phyloP scores from a whole-genome alignment of 2,888 invertebrate species.

The Spisula solida region DNA sequence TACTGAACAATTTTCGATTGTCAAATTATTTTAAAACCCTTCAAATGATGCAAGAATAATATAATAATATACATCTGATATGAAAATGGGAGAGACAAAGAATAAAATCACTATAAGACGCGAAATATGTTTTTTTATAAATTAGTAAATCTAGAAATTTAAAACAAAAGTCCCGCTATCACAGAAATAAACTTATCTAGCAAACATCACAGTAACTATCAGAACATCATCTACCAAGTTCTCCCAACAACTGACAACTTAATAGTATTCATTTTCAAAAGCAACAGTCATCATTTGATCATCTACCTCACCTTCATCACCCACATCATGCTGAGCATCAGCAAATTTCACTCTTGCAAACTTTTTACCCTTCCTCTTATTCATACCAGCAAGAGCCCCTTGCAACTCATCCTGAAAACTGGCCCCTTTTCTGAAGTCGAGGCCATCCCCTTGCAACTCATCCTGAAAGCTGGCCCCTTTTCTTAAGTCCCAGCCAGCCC shows the following conservation, averaged over 20 bases:
- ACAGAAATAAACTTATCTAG: background rate
- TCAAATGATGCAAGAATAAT: too few species aligned
- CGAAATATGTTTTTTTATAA: too few species aligned
- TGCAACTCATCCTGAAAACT: constrained; percentile 35
- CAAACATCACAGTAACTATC: background rate
- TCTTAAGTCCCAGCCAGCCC: background rate
- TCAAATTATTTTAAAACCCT: too few species aligned
- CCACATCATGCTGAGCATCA: constrained; percentile 48
- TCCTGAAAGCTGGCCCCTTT: background rate
- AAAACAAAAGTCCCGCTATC: background rate
- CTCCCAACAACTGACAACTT: background rate
- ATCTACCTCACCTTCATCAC: constrained; percentile 34
- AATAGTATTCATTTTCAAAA: constrained; percentile 52
- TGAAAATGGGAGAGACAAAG: too few species aligned
- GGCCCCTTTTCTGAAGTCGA: constrained; percentile 14
- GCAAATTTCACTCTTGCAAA: constrained; percentile 57
- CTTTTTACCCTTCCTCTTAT: constrained; percentile 60
- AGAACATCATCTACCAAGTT: too few species aligned
- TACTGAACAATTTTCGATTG: too few species aligned
- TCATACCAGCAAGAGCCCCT: constrained; percentile 39
- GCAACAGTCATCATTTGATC: constrained; percentile 48
- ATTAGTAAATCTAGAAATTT: too few species aligned
- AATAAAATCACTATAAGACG: too few species aligned
- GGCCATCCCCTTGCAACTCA: background rate
- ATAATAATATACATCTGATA: too few species aligned